phyloP scores from a whole-genome alignment of 2,888 invertebrate genomes.

The Horisme vitalbata region DNA sequence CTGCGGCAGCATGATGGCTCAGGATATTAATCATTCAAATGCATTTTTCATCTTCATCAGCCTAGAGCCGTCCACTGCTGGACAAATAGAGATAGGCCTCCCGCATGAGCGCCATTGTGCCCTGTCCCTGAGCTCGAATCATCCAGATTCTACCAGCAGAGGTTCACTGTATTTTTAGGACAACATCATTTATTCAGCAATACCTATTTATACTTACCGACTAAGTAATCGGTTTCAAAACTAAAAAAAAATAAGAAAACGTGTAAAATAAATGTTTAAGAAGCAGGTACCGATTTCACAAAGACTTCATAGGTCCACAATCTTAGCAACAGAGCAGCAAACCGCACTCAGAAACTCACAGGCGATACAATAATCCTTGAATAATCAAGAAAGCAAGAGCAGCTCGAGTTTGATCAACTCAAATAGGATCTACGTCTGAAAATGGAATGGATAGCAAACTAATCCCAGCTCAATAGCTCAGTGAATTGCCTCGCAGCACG shows the following conservation, averaged over 20 bases:
- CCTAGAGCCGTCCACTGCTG: too few species aligned
- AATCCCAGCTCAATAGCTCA: conserved; percentile 40
- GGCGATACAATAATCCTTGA: not conserved
- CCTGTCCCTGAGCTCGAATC: too few species aligned
- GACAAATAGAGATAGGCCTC: too few species aligned
- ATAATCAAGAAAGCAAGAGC: conserved; percentile 1
- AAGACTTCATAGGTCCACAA: not conserved
- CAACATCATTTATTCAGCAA: too few species aligned
- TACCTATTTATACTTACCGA: too few species aligned
- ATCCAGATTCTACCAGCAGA: too few species aligned
- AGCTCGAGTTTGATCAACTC: conserved; percentile 7
- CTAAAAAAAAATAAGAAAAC: too few species aligned
- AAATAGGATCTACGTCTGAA: conserved; percentile 20
- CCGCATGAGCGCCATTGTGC: too few species aligned
- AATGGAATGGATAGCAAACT: conserved; percentile 30
- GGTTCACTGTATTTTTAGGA: too few species aligned
- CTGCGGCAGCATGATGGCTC: conserved; percentile 7
- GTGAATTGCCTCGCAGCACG: conserved; percentile 37
- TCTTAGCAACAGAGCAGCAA: not conserved
- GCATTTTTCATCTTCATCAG: too few species aligned
- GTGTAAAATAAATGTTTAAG: not conserved
- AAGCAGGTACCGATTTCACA: not conserved
- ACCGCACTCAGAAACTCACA: not conserved
- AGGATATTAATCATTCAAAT: too few species aligned
- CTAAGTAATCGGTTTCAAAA: too few species aligned